Evolutionary conservation across 2,797 vertebrate genomes (phyloP), one percentile per base, ranked within the genome.

Genomic region (Myotis daubentonii): DNA sequence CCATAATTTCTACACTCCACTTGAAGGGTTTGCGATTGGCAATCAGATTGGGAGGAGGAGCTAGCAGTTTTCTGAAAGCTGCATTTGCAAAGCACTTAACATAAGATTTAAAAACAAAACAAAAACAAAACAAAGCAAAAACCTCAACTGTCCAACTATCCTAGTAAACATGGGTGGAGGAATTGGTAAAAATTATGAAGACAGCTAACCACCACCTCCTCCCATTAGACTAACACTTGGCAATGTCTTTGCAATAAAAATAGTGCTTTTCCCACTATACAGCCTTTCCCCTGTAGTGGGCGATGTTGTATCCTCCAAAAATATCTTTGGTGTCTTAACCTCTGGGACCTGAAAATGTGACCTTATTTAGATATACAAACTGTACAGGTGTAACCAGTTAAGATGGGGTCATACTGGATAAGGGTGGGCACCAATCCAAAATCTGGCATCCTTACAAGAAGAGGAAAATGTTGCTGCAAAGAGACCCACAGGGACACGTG

Each of bases 11-110:
- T 68, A 51, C 33, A 33, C 15, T 90, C 5, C 38, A 33, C 19
- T 90, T 6, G 22, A 85, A 22, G 7, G 1, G 1, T 78, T 68
- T 74, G 8, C 2, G 10, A 70, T 13, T 85, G 41, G 4, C 60
- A 38, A 8, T 51, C 19, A 41, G 22, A 16, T 49, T 66, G 41
- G 25, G 20, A 88, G 47, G 41, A 70, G 3, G 33, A 89, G 49
- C 38, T 33, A 60, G 4, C 5, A 8, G 9, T 87, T 87, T 71
- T 93, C 70, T 93, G 38, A 93, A 88, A 92, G 28, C 41, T 93
- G 2, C 16, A 65, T 19, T 74, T 94, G 6, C n/a, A 55, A 53
- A 51, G 10, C 7, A 81, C 47, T 91, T 65, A 85, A 89, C 36
- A 5, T 28, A 87, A 80, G 20, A 57, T 5, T 66, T 17, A 84